phyloP scores from a whole-genome alignment of 2,888 invertebrate genomes.

The Drosophila tripunctata region DNA sequence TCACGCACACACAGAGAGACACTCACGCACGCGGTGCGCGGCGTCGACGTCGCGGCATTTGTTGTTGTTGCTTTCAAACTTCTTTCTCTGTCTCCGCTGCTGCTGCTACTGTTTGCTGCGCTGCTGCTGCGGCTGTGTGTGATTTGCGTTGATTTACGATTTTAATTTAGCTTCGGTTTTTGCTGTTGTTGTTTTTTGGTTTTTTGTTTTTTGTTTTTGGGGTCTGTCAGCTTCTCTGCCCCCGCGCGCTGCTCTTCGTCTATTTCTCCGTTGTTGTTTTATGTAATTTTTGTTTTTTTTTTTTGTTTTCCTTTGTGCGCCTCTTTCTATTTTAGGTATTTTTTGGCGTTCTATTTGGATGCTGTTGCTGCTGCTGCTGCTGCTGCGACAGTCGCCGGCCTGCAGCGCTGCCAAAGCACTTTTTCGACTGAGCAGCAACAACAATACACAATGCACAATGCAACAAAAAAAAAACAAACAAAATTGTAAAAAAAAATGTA shows the following conservation, averaged over 20 bases:
- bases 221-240: not conserved
- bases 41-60: conserved; percentile 72
- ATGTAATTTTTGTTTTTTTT: conserved; percentile 47
- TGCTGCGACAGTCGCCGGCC: conserved; percentile 48
- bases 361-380: conserved; percentile 18
- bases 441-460: too few species aligned
- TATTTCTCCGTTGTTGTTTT: conserved; percentile 37
- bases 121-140: conserved; percentile 19
- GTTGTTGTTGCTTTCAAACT: not conserved
- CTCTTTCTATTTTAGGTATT: conserved; percentile 15
- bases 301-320: conserved; percentile 44
- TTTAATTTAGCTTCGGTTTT: conserved; percentile 51
- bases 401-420: conserved; percentile 54
- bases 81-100: not conserved
- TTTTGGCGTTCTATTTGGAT: conserved; percentile 7
- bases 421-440: too few species aligned
- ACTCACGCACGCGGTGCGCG: conserved; percentile 65
- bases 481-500: conserved; percentile 41
- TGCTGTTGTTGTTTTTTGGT: too few species aligned
- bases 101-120: not conserved
- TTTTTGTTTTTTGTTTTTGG: too few species aligned
- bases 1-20: conserved; percentile 18
- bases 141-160: conserved; percentile 56
- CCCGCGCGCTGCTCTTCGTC: not conserved
- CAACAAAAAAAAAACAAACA: conserved; percentile 26